Conservation (phyloP, 2,113 vertebrate genomes). For the Myrmecobius fasciatus region DNA sequence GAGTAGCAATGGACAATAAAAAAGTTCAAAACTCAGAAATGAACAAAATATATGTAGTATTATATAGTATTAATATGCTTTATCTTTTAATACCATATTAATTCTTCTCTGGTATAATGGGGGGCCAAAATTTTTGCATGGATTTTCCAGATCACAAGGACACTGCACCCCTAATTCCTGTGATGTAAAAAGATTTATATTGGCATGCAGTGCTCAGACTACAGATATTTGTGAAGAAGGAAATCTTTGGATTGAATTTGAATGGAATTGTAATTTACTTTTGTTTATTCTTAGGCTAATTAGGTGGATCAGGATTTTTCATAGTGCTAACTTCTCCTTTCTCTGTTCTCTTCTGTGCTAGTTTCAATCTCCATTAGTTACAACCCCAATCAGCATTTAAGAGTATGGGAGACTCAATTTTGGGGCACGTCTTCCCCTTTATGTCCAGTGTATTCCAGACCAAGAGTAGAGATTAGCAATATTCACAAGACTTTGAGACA, state of each 20-base stretch:
- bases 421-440: neutral
- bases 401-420: neutral
- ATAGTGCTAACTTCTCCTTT: neutral
- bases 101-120: too few species aligned
- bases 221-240: neutral
- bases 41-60: too few species aligned
- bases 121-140: too few species aligned
- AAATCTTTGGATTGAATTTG: neutral
- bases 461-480: neutral
- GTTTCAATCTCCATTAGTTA: conserved; percentile 3
- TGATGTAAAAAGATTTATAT: too few species aligned
- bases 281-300: neutral
- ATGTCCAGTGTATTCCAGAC: neutral
- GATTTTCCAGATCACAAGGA: too few species aligned
- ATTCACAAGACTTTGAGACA: neutral
- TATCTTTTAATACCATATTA: too few species aligned
- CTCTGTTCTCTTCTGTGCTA: neutral
- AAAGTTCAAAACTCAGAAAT: too few species aligned
- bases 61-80: too few species aligned
- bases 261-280: neutral
- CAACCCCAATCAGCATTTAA: neutral
- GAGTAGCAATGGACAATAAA: too few species aligned
- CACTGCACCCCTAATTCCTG: too few species aligned
- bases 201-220: neutral
- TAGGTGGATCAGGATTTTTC: neutral